Percentiles rank a stretch among this genome's conserved stretches.
phyloP scores from a whole-genome alignment of 2,797 vertebrate species.

The Euphonia xanthogaster region DNA sequence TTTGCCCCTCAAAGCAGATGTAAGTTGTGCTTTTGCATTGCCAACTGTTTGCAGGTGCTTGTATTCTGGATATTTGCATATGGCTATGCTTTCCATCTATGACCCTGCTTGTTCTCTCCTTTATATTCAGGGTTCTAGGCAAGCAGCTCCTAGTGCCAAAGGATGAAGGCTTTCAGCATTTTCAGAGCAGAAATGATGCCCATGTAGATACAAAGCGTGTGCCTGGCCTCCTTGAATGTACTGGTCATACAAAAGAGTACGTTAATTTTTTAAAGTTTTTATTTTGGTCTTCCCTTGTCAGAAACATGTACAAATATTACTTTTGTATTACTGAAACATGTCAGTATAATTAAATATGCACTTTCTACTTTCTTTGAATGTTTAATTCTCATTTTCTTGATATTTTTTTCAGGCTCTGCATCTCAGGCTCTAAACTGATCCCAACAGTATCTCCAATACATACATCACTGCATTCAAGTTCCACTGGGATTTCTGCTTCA shows the following conservation, averaged over 20 bases:
- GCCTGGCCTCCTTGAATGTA: constrained; percentile 13
- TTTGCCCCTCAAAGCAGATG: not conserved
- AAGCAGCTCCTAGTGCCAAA: constrained; percentile 76
- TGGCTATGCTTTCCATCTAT: not conserved
- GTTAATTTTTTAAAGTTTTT: constrained; percentile 7
- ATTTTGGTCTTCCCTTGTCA: not conserved
- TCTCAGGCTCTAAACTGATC: constrained; percentile 78
- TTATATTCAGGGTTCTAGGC: constrained; percentile 78
- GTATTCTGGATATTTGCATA: not conserved
- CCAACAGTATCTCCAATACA: constrained; percentile 44
- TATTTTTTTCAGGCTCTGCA: constrained; percentile 70
- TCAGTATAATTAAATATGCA: not conserved
- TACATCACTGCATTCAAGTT: not conserved
- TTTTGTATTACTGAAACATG: not conserved
- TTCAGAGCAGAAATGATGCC: constrained; percentile 57
- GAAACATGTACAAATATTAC: not conserved
- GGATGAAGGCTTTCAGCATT: constrained; percentile 82
- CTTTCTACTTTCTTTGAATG: not conserved
- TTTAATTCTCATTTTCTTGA: not conserved
- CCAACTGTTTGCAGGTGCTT: not conserved
- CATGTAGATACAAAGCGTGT: not conserved
- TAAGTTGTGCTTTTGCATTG: not conserved
- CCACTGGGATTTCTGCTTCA: not conserved
- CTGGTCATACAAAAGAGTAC: constrained; percentile 72
- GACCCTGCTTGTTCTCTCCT: not conserved